Evolutionary conservation across 1,140 invertebrate species (phyloP).

Genomic region (Hestina assimilis): DNA sequence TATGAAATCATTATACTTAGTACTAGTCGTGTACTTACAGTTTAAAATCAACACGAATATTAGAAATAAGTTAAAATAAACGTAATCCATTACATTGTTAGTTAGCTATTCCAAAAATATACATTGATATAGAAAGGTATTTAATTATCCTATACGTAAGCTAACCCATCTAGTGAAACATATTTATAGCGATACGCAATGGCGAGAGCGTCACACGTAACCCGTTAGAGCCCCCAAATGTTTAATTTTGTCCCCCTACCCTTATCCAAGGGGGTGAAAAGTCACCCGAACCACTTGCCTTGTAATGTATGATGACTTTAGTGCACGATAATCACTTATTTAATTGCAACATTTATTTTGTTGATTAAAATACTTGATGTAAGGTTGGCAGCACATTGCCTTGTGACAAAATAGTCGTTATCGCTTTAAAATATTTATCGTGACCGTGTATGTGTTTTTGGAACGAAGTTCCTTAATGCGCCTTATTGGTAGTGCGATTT

Average conservation of each 20-base stretch:
- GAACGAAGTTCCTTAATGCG: too few relatives aligned
- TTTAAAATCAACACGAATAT: too few relatives aligned
- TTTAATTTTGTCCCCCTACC: slow-evolving; percentile 62
- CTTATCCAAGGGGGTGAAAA: slow-evolving; percentile 16
- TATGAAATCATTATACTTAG: neutral
- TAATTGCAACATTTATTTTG: slow-evolving; percentile 76
- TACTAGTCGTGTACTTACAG: too few relatives aligned
- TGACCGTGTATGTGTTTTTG: neutral
- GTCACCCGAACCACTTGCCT: slow-evolving; percentile 44
- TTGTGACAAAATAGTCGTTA: neutral
- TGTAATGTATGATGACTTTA: slow-evolving; percentile 70
- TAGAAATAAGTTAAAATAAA: too few relatives aligned
- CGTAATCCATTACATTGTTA: too few relatives aligned
- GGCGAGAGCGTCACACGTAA: slow-evolving; percentile 22
- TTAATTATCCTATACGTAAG: too few relatives aligned
- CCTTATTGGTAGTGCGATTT: too few relatives aligned
- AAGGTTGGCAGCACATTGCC: neutral
- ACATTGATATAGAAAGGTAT: too few relatives aligned
- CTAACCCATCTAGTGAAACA: slow-evolving; percentile 3
- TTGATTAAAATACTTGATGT: slow-evolving; percentile 71
- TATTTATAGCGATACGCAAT: neutral
- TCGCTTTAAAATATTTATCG: neutral
- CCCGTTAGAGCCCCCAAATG: slow-evolving; percentile 55
- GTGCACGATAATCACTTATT: slow-evolving; percentile 74
- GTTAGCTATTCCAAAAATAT: too few relatives aligned